phyloP scores from a whole-genome alignment of 1,140 invertebrate genomes.

The Drosophila albomicans region DNA sequence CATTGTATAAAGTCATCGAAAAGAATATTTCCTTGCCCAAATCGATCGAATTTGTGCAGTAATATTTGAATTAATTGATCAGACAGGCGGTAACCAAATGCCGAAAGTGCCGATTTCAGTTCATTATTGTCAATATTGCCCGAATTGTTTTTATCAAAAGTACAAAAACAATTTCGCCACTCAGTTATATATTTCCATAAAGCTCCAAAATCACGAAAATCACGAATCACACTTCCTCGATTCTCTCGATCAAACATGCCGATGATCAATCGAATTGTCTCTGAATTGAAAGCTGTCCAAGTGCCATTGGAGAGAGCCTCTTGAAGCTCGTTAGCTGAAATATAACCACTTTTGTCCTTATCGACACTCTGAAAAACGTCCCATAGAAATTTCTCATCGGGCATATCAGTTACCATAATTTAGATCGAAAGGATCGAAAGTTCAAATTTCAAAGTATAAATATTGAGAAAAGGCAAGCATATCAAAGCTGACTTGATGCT shows the following conservation, averaged over 20 bases:
- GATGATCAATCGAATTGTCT: conserved; percentile 89
- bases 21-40: conserved; percentile 93
- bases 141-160: conserved; percentile 96
- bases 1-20: conserved; percentile 99
- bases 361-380: conserved; percentile 94
- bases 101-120: conserved; percentile 93
- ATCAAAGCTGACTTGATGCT: background rate
- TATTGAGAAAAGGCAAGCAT: background rate
- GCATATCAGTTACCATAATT: background rate
- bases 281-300: conserved; percentile 98
- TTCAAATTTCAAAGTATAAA: background rate
- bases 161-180: conserved; percentile 97
- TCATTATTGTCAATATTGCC: conserved; percentile 96
- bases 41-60: conserved; percentile 96
- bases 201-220: conserved; percentile 97
- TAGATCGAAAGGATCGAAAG: background rate
- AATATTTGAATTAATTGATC: conserved; percentile 92
- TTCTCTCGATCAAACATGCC: conserved; percentile 98
- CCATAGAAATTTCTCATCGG: conserved; percentile 87
- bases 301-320: conserved; percentile 97
- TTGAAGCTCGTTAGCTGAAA: conserved; percentile 95
- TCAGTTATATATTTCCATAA: conserved; percentile 98
- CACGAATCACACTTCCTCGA: conserved; percentile 91
- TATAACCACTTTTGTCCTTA: conserved; percentile 94
- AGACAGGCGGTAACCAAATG: conserved; percentile 96